Conservation (phyloP, 1,140 invertebrate genomes). For the Drosophila pseudoobscura region DNA sequence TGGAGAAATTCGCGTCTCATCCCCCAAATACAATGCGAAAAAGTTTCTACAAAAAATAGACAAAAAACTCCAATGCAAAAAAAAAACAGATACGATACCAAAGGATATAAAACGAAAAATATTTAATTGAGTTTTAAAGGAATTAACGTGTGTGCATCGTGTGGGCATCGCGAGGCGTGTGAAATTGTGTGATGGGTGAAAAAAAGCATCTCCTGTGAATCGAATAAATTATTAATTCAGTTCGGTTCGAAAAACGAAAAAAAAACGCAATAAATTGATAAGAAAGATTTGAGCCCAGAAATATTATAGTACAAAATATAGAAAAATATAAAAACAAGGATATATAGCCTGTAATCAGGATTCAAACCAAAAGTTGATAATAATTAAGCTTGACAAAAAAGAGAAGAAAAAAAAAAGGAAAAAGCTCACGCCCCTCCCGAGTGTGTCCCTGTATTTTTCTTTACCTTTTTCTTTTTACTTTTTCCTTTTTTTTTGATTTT, state of each 20-base stretch:
- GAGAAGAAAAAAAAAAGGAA: slow-evolving; percentile 5
- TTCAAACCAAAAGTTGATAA: slow-evolving; percentile 41
- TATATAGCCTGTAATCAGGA: no score
- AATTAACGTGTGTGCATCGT: slow-evolving; percentile 17
- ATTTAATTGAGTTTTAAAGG: slow-evolving; percentile 22
- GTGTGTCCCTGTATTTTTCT: slow-evolving; percentile 4
- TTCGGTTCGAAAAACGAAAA: slow-evolving; percentile 9
- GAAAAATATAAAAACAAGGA: background rate
- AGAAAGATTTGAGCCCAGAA: background rate
- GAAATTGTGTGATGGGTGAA: slow-evolving; percentile 15
- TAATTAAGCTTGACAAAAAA: slow-evolving; percentile 33
- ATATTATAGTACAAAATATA: slow-evolving; percentile 1
- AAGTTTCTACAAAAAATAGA: slow-evolving; percentile 62
- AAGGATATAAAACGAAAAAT: background rate
- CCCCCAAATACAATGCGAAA: slow-evolving; percentile 67
- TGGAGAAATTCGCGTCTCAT: slow-evolving; percentile 52
- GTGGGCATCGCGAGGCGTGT: slow-evolving; percentile 25
- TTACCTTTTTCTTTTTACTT: slow-evolving; percentile 1
- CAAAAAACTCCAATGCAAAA: slow-evolving; percentile 27
- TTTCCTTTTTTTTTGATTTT: slow-evolving; percentile 22
- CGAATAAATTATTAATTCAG: slow-evolving; percentile 50
- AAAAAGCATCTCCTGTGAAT: slow-evolving; percentile 15
- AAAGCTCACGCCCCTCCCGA: slow-evolving; percentile 51
- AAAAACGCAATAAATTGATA: slow-evolving; percentile 14
- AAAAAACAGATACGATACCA: slow-evolving; percentile 2